phyloP scores from a whole-genome alignment of 1,140 invertebrate species.

The Probaryconus sp. region DNA sequence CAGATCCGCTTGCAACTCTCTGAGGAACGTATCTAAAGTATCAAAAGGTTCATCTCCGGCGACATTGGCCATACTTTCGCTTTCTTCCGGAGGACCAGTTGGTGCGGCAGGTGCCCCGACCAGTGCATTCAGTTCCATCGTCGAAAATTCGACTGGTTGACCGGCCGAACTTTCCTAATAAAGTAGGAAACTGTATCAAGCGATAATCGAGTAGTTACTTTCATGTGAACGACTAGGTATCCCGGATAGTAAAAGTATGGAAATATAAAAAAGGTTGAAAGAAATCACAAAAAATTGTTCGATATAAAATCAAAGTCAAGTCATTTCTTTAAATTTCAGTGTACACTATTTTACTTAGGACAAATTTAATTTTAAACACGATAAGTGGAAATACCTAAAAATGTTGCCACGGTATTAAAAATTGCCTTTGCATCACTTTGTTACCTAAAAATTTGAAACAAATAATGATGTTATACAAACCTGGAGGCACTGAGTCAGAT shows the following conservation, averaged over 20 bases:
- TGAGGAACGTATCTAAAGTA: conserved; percentile 75
- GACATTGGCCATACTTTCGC: conserved; percentile 56
- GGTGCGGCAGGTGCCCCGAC: conserved; percentile 71
- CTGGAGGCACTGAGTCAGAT: conserved; percentile 90
- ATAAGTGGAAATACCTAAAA: too few relatives aligned
- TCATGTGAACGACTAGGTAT: conserved; percentile 1
- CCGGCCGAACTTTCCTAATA: conserved; percentile 73
- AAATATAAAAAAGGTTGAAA: too few relatives aligned
- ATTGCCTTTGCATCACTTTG: too few relatives aligned
- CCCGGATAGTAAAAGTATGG: neutral
- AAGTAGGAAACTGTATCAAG: conserved; percentile 26
- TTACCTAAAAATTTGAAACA: too few relatives aligned
- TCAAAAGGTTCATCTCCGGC: conserved; percentile 74
- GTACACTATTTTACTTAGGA: too few relatives aligned
- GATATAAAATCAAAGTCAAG: too few relatives aligned
- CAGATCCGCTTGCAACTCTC: conserved; percentile 75
- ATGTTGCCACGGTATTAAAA: too few relatives aligned
- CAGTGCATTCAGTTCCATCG: conserved; percentile 74
- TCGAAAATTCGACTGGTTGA: conserved; percentile 75
- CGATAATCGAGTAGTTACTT: neutral
- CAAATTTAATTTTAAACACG: neutral
- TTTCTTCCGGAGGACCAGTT: conserved; percentile 63
- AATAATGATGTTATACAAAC: too few relatives aligned
- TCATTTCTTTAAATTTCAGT: too few relatives aligned
- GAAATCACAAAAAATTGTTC: too few relatives aligned